Conservation (phyloP, 2,113 vertebrate species). For the Nibea coibor region DNA sequence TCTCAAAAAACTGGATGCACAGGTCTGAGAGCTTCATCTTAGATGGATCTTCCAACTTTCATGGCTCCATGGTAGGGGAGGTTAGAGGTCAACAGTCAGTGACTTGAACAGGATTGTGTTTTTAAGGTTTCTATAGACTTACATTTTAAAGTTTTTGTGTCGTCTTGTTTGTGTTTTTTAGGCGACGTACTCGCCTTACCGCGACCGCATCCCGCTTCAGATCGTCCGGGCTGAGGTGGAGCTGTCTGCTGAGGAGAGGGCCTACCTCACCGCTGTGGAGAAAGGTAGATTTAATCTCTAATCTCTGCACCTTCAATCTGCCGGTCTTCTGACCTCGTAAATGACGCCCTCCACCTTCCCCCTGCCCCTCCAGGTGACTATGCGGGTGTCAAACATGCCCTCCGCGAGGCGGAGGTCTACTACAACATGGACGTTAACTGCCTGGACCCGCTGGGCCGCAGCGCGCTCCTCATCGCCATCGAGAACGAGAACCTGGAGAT, state of each 20-base stretch:
- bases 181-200: slow-evolving; percentile 95
- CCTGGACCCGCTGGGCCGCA: slow-evolving; percentile 96
- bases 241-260: slow-evolving; percentile 92
- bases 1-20: too few relatives aligned
- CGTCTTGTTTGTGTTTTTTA: slow-evolving; percentile 46
- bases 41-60: too few relatives aligned
- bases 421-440: slow-evolving; percentile 99
- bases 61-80: too few relatives aligned
- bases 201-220: slow-evolving; percentile 95
- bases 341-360: background rate
- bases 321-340: slow-evolving; percentile 5
- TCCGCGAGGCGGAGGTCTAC: slow-evolving; percentile 96
- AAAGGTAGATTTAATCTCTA: slow-evolving; percentile 80
- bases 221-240: slow-evolving; percentile 96
- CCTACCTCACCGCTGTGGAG: slow-evolving; percentile 96
- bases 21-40: too few relatives aligned
- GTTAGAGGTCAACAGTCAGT: too few relatives aligned
- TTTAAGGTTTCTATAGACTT: background rate
- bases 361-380: slow-evolving; percentile 86
- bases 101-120: too few relatives aligned
- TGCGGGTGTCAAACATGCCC: slow-evolving; percentile 92
- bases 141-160: background rate
- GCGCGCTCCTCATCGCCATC: slow-evolving; percentile 97
- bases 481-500: slow-evolving; percentile 99
- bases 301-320: background rate